These are phyloP conservation scores for Oxygymnocypris stewartii DNA, from an alignment of 2,113 vertebrate genomes.

Conservation along the genomic window DNA sequence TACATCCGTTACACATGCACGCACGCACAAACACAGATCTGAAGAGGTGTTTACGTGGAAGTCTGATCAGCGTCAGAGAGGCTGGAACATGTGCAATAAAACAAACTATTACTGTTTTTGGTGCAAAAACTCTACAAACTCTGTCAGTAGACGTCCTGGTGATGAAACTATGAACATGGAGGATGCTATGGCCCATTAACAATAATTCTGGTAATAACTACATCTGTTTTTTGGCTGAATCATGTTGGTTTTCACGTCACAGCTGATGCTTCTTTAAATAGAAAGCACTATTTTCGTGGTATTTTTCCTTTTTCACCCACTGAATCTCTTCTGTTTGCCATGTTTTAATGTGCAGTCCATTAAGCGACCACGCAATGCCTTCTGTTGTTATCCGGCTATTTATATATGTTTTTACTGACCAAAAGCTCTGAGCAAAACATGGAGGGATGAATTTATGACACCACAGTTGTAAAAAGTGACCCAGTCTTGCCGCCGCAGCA, in stretches of 20 bases:
- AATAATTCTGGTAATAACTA: neutral
- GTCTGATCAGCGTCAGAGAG: neutral
- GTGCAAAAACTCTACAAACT: neutral
- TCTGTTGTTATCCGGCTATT: conserved; percentile 41
- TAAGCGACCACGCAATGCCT: conserved; percentile 14
- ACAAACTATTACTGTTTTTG: neutral
- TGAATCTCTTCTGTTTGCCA: conserved; percentile 12
- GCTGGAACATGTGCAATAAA: neutral
- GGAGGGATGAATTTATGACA: conserved; percentile 52
- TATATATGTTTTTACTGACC: conserved; percentile 40
- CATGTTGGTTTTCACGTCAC: neutral
- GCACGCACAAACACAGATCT: neutral
- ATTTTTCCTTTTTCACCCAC: conserved; percentile 11
- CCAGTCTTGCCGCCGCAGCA: neutral
- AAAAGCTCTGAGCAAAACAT: conserved; percentile 49
- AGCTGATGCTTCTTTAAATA: neutral
- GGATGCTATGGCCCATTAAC: neutral
- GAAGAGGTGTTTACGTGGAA: neutral
- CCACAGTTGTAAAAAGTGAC: conserved; percentile 58
- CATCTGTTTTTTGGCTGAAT: neutral
- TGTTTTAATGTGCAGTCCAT: conserved; percentile 5
- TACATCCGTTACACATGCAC: too few relatives aligned
- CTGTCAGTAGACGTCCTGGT: neutral
- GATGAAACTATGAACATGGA: neutral
- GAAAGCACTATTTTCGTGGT: conserved; percentile 6